Evolutionary conservation across 2,888 invertebrate genomes (phyloP).

Genomic region (Euplagia quadripunctaria): DNA sequence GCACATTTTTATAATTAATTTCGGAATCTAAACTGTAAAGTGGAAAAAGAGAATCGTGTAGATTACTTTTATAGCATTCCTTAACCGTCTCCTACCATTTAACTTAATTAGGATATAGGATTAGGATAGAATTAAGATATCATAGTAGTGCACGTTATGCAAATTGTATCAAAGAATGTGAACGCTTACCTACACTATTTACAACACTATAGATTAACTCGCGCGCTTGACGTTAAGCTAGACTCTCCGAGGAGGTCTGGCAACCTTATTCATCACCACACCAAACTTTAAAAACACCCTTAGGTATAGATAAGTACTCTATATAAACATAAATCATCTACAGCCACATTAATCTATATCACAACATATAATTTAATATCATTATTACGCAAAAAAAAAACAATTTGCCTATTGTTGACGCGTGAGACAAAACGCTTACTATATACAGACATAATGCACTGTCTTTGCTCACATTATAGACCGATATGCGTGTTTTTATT

Average conservation of each 20-base stretch:
- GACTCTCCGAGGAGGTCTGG: not conserved
- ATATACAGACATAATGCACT: conserved; percentile 37
- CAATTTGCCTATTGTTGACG: conserved; percentile 37
- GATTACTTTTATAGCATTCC: too few relatives aligned
- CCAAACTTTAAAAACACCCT: not conserved
- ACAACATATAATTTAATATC: conserved; percentile 30
- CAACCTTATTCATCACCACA: not conserved
- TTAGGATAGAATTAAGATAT: too few relatives aligned
- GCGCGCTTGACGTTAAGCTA: not conserved
- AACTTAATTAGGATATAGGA: too few relatives aligned
- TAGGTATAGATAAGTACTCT: not conserved
- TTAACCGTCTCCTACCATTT: too few relatives aligned
- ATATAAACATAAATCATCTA: conserved; percentile 9
- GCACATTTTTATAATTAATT: too few relatives aligned
- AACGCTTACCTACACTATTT: too few relatives aligned
- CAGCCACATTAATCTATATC: conserved; percentile 15
- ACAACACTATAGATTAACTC: too few relatives aligned
- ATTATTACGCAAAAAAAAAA: conserved; percentile 28
- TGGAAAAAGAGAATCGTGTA: too few relatives aligned
- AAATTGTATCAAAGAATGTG: too few relatives aligned
- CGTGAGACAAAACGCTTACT: conserved; percentile 32
- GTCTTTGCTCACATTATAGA: conserved; percentile 46
- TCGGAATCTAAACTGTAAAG: too few relatives aligned
- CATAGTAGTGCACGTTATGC: too few relatives aligned
- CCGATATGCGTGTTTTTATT: conserved; percentile 57